Evolutionary conservation across 2,888 invertebrate genomes (phyloP), one percentile per base, ranked within the genome.

Genomic region (Atrina japonica): DNA sequence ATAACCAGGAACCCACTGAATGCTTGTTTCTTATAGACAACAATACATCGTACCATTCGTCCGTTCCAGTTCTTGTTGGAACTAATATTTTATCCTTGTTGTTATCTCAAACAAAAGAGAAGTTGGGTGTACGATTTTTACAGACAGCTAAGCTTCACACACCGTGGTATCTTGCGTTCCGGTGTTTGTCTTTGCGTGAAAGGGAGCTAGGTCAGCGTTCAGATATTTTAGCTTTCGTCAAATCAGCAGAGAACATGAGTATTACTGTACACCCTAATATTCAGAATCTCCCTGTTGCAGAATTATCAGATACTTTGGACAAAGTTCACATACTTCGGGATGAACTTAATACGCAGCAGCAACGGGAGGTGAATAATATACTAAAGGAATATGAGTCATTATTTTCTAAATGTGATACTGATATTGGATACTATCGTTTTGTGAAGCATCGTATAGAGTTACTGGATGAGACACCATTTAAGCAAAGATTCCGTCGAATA

Each of bases 41-140:
- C 11, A 41, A 66, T 41, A 66, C 58, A 6, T 25, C 47, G 2
- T 66, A 59, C 21, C 35, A 66, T 49, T 16, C 23, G 1, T 2
- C n/a, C 3, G 49, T 49, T 5, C 49, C 66, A 25, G 14, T 66
- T 14, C 30, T 66, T 2, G 16, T 59, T n/a, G 66, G 59, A 29
- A 59, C 50, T 16, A 58, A 66, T 50, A 27, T 64, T 27, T 35
- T 60, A 30, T 29, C 50, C 23, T 6, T 35, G 25, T 18, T 41
- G 3, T 35, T 35, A 11, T 35, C 35, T 5, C 6, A 7, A 11
- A 35, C 35, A 35, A 35, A 35, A 35, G 35, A 40, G 9, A 40
- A 9, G 16, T 23, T 23, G 49, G 50, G 50, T 2, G 52, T 41
- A 14, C 25, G n/a, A 45, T 60, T 41, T 47, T 30, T 60, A 30